Evolutionary conservation across 2,888 invertebrate species (phyloP).

Genomic region (Neoascia interrupta): DNA sequence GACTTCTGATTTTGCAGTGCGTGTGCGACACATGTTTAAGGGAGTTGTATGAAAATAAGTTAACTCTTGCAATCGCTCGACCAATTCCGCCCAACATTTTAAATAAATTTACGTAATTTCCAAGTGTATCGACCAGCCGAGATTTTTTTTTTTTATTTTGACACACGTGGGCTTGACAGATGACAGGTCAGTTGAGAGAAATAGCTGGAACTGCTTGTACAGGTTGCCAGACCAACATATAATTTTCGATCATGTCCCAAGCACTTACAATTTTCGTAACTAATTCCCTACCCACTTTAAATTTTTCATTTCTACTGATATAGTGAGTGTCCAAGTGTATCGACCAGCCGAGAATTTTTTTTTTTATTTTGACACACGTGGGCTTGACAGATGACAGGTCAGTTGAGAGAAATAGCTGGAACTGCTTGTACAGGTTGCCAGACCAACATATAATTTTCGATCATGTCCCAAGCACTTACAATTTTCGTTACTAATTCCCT

Average conservation of each 20-base stretch:
- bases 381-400: constrained; percentile 20
- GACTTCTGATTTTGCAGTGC: constrained; percentile 31
- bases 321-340: too few relatives aligned
- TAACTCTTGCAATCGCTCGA: constrained; percentile 36
- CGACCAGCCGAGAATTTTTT: constrained; percentile 24
- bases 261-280: too few relatives aligned
- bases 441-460: too few relatives aligned
- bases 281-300: too few relatives aligned
- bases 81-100: constrained; percentile 56
- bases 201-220: too few relatives aligned
- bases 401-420: too few relatives aligned
- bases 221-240: too few relatives aligned
- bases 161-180: constrained; percentile 34
- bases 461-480: too few relatives aligned
- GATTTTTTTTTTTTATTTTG: constrained; percentile 26
- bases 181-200: constrained; percentile 12
- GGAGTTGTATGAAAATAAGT: constrained; percentile 28
- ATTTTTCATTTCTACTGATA: too few relatives aligned
- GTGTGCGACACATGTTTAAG: constrained; percentile 34
- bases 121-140: constrained; percentile 18
- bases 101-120: constrained; percentile 56
- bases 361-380: constrained; percentile 27
- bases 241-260: too few relatives aligned
- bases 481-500: too few relatives aligned
- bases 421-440: too few relatives aligned